Conservation (phyloP, 1,140 invertebrate species). For the Drosophila kepulauana region DNA sequence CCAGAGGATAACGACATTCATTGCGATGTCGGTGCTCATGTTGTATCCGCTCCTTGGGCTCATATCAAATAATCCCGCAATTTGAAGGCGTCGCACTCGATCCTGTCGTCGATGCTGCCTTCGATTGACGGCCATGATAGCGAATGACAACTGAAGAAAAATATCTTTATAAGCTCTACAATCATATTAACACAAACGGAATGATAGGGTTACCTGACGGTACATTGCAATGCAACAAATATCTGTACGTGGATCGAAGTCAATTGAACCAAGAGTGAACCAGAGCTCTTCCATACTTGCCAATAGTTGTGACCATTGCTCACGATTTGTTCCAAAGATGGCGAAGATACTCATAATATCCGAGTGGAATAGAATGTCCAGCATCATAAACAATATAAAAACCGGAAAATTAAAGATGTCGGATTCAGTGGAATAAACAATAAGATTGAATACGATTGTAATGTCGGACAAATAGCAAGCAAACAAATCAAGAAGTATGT, state of each 20-base stretch:
- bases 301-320: conserved; percentile 2
- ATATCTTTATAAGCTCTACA: too few species aligned
- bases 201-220: conserved; percentile 38
- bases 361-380: neutral
- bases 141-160: conserved; percentile 51
- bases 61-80: conserved; percentile 61
- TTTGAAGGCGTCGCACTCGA: conserved; percentile 45
- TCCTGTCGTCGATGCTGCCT: conserved; percentile 38
- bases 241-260: neutral
- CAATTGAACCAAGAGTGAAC: neutral
- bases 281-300: conserved; percentile 7
- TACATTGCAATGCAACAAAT: neutral
- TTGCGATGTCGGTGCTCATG: conserved; percentile 37
- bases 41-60: conserved; percentile 5
- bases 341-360: conserved; percentile 17
- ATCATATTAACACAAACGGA: too few species aligned
- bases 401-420: neutral
- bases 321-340: conserved; percentile 11
- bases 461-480: conserved; percentile 52
- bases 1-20: conserved; percentile 56
- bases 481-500: conserved; percentile 50
- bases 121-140: conserved; percentile 39
- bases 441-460: conserved; percentile 48
- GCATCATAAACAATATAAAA: conserved; percentile 9
- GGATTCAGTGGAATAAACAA: conserved; percentile 28